phyloP scores from a whole-genome alignment of 2,797 vertebrate species.

The Enteromius afrohamiltoni region DNA sequence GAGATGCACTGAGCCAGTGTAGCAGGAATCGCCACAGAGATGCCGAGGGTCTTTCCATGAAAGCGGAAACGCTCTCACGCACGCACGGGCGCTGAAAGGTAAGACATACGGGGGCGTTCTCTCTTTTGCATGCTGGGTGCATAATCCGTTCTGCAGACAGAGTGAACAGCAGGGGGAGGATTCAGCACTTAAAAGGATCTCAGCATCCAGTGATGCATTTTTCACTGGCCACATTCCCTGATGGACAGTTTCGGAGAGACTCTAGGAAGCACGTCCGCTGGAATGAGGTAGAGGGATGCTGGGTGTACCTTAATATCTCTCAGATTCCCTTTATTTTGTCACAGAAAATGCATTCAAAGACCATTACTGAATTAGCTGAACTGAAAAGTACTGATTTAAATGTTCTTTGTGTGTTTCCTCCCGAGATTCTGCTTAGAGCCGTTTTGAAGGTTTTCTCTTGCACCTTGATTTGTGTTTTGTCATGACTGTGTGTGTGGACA shows the following conservation, averaged over 20 bases:
- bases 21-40: slow-evolving; percentile 38
- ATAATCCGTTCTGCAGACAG: slow-evolving; percentile 51
- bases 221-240: slow-evolving; percentile 29
- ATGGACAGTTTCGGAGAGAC: slow-evolving; percentile 26
- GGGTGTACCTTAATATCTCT: slow-evolving; percentile 9
- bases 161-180: slow-evolving; percentile 50
- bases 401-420: neutral
- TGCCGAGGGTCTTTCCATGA: slow-evolving; percentile 47
- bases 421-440: neutral
- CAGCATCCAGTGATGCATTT: slow-evolving; percentile 31
- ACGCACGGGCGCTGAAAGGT: slow-evolving; percentile 47
- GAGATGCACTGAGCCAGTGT: slow-evolving; percentile 38
- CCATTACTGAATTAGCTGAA: neutral
- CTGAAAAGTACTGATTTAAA: neutral
- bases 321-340: slow-evolving; percentile 18
- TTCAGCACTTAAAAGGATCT: slow-evolving; percentile 42
- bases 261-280: slow-evolving; percentile 18
- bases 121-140: slow-evolving; percentile 41
- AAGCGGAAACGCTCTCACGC: slow-evolving; percentile 46
- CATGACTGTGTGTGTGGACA: slow-evolving; percentile 10
- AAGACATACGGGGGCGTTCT: slow-evolving; percentile 51
- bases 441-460: neutral
- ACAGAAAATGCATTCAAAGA: neutral
- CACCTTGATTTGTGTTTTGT: slow-evolving; percentile 29
- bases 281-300: slow-evolving; percentile 33